Evolutionary conservation across 2,113 vertebrate species (phyloP), one percentile per base, ranked within the genome.

Genomic region (Prinia subflava): DNA sequence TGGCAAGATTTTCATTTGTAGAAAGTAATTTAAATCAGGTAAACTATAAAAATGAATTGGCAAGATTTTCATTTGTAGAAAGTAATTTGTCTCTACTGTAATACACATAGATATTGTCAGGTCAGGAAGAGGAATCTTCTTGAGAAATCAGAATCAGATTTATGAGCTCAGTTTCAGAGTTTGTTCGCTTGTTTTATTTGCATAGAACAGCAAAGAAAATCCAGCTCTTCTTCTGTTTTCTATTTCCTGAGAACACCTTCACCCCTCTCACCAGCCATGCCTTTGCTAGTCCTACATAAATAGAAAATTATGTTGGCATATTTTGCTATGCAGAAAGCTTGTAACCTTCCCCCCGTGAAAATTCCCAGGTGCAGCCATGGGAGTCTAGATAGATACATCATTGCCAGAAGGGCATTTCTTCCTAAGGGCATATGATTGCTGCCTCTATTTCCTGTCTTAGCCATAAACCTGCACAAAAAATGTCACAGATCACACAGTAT

Each of bases 191-290:
- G 60, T 63, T 83, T 65, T 83, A 92, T 95, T 95, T 95, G 84
- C 87, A 85, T 90, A 92, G 53, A 0, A 0, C 53, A 74, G 81
- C 67, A 49, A 70, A 94, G 91, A 80, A 92, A 92, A 95, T 76
- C 63, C 78, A 86, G 57, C 63, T 93, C 59, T 91, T 90, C 95
- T 88, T 85, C 79, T 96, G 93, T 80, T 96, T 96, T 90, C 88
- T 83, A 83, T 96, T 96, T 94, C 76, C 94, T 6, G 0, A 90
- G 79, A 90, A 68, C 39, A 50, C 28, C 75, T 96, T 75, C 31
- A 86, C 33, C 17, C 44, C 15, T 92, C 60, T 63, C 30, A 39
- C 37, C 41, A 82, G 42, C 49, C 46, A 67, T 91, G 47, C 63
- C 55, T 77, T 88, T 80, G 55, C 87, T 74, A 35, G 70, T 84